phyloP scores from a whole-genome alignment of 1,140 invertebrate genomes.

The Vanessa tameamea region DNA sequence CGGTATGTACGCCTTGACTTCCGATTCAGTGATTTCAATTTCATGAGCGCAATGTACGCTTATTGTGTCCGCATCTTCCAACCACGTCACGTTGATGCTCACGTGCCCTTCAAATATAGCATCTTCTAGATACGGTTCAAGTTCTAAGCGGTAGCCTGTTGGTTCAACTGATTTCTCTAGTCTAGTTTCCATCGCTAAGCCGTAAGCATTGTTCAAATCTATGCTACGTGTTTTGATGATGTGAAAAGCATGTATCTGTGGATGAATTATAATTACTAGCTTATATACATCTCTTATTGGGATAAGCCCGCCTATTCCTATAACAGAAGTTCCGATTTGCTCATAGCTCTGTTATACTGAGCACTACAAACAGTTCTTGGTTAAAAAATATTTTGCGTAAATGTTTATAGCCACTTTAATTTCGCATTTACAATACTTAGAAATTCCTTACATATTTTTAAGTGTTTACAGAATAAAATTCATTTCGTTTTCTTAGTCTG shows the following conservation, averaged over 20 bases:
- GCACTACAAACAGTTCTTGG: no score
- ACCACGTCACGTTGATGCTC: conserved; percentile 83
- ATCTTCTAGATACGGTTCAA: conserved; percentile 83
- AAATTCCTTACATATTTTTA: no score
- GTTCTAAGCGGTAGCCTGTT: conserved; percentile 82
- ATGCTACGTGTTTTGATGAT: conserved; percentile 81
- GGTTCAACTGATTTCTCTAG: conserved; percentile 82
- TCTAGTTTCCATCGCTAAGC: conserved; percentile 81
- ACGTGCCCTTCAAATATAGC: conserved; percentile 83
- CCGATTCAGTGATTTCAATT: conserved; percentile 77
- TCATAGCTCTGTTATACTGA: no score
- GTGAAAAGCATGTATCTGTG: conserved; percentile 42
- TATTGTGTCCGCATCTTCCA: conserved; percentile 81
- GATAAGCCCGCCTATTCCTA: no score
- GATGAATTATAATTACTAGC: conserved; percentile 4
- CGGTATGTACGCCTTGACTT: conserved; percentile 55
- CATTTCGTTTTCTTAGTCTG: no score
- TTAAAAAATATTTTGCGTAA: no score
- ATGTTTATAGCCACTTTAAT: no score
- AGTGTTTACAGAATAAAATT: no score
- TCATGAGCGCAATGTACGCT: conserved; percentile 83
- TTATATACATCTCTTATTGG: no score
- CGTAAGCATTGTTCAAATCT: conserved; percentile 82
- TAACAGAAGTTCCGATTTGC: no score
- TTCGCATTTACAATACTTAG: no score